These are phyloP conservation scores for Felis chaus DNA, from an alignment of 2,113 vertebrate genomes.

Conservation along the genomic window DNA sequence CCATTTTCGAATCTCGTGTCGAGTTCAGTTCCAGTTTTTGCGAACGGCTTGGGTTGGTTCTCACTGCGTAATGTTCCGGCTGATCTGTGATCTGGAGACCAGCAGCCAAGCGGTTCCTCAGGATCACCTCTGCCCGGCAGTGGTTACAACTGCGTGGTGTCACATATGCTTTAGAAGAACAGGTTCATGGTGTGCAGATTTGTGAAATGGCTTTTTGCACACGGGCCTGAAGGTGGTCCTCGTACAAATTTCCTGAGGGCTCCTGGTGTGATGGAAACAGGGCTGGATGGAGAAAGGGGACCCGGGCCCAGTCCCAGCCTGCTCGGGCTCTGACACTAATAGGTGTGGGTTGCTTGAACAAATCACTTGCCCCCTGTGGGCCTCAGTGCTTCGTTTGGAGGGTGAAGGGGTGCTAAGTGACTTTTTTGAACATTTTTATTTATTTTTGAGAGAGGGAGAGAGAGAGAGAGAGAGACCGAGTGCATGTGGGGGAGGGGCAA, in stretches of 20 bases:
- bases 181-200: background rate
- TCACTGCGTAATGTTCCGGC: rapidly evolving
- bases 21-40: background rate
- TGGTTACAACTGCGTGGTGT: background rate
- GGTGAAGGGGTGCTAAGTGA: background rate
- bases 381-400: background rate
- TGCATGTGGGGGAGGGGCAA: too few species aligned
- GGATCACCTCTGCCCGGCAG: background rate
- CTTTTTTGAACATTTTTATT: too few species aligned
- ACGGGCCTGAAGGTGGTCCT: rapidly evolving
- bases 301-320: background rate
- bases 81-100: background rate
- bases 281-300: background rate
- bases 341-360: background rate
- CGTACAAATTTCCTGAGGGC: background rate
- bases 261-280: background rate
- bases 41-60: background rate
- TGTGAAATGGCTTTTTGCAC: background rate
- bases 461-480: too few species aligned
- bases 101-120: rapidly evolving
- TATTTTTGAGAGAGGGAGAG: too few species aligned
- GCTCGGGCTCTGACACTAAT: background rate
- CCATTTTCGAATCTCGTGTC: background rate
- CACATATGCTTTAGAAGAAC: background rate
- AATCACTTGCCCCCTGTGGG: rapidly evolving